Conservation (phyloP, 2,797 vertebrate species). For the Lepus oiostolus region DNA sequence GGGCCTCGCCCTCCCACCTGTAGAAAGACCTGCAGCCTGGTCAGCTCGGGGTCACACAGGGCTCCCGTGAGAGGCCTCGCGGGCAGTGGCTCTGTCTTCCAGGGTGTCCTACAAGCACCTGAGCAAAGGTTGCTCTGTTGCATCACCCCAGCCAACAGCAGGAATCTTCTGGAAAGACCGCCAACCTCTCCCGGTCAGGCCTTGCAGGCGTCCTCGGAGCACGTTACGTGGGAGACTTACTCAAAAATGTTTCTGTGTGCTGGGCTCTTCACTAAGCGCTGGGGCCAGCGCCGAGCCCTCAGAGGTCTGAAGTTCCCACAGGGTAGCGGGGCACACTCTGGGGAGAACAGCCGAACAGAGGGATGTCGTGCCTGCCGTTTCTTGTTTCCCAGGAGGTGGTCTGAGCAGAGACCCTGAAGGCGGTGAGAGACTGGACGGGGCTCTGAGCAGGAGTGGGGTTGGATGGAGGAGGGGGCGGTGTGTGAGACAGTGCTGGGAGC, state of each 20-base stretch:
- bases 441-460: not conserved
- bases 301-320: too few species aligned
- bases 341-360: not conserved
- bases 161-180: not conserved
- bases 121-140: too few species aligned
- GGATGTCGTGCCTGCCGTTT: too few species aligned
- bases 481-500: rapidly evolving
- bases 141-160: too few species aligned
- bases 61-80: too few species aligned
- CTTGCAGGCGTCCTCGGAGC: not conserved
- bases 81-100: not conserved
- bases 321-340: rapidly evolving
- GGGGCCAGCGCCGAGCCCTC: not conserved
- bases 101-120: not conserved
- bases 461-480: rapidly evolving
- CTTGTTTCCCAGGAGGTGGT: not conserved
- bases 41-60: not conserved
- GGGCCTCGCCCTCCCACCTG: not conserved
- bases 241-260: not conserved
- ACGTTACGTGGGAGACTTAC: not conserved
- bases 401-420: not conserved
- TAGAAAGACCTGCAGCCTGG: not conserved
- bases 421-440: too few species aligned
- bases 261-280: not conserved
- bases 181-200: not conserved